Conservation (phyloP, 1,140 invertebrate species). For the Drosophila biarmipes region DNA sequence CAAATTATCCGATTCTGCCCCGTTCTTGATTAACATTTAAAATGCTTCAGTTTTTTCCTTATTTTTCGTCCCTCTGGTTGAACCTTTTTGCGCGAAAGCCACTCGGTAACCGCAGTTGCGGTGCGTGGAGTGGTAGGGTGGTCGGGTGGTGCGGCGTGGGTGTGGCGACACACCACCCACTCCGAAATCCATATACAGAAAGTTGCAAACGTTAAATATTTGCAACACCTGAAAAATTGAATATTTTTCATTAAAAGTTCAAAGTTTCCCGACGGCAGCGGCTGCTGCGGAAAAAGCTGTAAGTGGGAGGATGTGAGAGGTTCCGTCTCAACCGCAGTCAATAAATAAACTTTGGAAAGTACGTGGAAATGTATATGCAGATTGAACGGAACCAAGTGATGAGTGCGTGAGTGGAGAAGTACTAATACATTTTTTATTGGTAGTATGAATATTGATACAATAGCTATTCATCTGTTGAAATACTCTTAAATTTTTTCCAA, state of each 20-base stretch:
- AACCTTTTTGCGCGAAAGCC: constrained; percentile 32
- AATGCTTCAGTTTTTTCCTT: constrained; percentile 54
- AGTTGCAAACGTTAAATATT: constrained; percentile 73
- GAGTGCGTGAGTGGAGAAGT: constrained; percentile 3
- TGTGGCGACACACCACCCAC: background rate
- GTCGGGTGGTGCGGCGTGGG: background rate
- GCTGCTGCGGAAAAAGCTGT: constrained; percentile 13
- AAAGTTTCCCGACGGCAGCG: constrained; percentile 56
- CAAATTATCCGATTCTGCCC: constrained; percentile 58
- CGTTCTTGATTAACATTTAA: constrained; percentile 74
- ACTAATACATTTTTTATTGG: too few species aligned
- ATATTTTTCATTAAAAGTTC: constrained; percentile 82
- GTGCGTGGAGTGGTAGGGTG: constrained; percentile 3
- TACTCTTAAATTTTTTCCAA: too few species aligned
- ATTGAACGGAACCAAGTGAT: constrained; percentile 1
- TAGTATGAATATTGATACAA: background rate
- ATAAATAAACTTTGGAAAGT: constrained; percentile 79
- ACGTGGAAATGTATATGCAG: constrained; percentile 57
- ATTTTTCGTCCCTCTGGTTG: background rate
- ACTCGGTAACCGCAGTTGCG: constrained; percentile 26
- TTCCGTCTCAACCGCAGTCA: constrained; percentile 51
- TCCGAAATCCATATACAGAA: constrained; percentile 19
- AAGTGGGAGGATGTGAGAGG: background rate
- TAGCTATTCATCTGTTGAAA: background rate
- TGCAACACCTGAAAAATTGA: constrained; percentile 81